These are phyloP conservation scores for Drosophila saltans DNA, from an alignment of 1,140 invertebrate species.

Conservation along the genomic window DNA sequence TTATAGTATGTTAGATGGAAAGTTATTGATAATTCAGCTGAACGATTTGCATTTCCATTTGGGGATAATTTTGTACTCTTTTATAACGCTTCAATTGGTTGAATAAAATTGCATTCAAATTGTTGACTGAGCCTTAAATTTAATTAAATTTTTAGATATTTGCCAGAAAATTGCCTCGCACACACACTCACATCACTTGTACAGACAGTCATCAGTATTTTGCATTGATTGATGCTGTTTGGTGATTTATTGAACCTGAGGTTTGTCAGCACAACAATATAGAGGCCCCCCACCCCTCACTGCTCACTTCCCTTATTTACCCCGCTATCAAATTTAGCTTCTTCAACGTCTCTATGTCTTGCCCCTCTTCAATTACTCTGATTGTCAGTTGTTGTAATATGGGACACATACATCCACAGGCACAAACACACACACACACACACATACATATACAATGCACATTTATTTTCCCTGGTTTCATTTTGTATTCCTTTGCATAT, in stretches of 20 bases:
- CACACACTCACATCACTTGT: neutral
- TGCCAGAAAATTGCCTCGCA: neutral
- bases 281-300: neutral
- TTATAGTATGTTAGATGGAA: slow-evolving; percentile 3
- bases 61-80: slow-evolving; percentile 53
- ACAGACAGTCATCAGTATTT: slow-evolving; percentile 33
- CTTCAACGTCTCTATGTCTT: slow-evolving; percentile 4
- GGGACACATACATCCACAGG: slow-evolving; percentile 29
- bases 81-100: slow-evolving; percentile 34
- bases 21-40: slow-evolving; percentile 43
- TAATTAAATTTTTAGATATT: slow-evolving; percentile 8
- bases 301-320: neutral
- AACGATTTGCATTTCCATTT: slow-evolving; percentile 50
- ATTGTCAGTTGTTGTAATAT: slow-evolving; percentile 48
- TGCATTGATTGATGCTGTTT: slow-evolving; percentile 74
- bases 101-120: slow-evolving; percentile 55
- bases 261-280: slow-evolving; percentile 57
- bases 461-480: slow-evolving; percentile 66
- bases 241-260: slow-evolving; percentile 74
- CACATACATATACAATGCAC: slow-evolving; percentile 47
- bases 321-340: neutral
- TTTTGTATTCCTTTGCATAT: slow-evolving; percentile 61
- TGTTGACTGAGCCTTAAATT: slow-evolving; percentile 25
- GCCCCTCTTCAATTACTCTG: slow-evolving; percentile 52
- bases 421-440: slow-evolving; percentile 32